Evolutionary conservation across 2,113 vertebrate genomes (phyloP), one percentile per base, ranked within the genome.

Genomic region (Fregetta grallaria): DNA sequence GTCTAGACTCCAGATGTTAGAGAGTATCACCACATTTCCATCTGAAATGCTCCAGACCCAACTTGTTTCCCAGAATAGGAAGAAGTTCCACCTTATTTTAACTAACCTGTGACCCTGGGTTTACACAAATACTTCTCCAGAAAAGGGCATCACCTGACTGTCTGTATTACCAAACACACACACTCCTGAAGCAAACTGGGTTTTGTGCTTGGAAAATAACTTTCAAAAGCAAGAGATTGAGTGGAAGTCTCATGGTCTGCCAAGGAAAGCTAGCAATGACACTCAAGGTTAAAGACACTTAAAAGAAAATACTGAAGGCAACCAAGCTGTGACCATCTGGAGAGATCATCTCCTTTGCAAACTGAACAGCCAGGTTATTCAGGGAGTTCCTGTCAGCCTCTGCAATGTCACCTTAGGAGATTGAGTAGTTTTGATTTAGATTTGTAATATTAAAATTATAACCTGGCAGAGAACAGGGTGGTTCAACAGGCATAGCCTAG

Each of bases 301-400:
- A 5, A 67, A 38, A 91, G 47, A 15, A 86, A 85, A 87, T n/a
- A 78, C 26, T 65, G 14, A 62, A 85, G 77, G 74, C 84, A 85
- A 68, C 47, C 34, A 27, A 95, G n/a, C 15, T 66, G 21, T 15
- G 61, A 45, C 40, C 89, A 29, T 68, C 18, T 27, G 79, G 7
- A 81, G 78, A 62, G 26, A 32, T 62, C 70, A 30, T 25, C 88
- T 90, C 70, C 74, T 91, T 87, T 75, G 82, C 89, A 92, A 88
- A 94, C 49, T 36, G 77, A 85, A 68, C 90, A 94, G 56, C 92
- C 62, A 85, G 30, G 90, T 93, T 96, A 56, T 91, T 58, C 95
- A 74, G 52, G 90, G 87, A 90, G 74, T 9, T 79, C 92, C 85
- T 78, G 88, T 9, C 84, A 74, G 68, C 27, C 67, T 79, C 50